Percentiles rank a stretch among this genome's conserved stretches.
Conservation (phyloP, 2,797 vertebrate species). For the Oceanodroma leucorhoa region DNA sequence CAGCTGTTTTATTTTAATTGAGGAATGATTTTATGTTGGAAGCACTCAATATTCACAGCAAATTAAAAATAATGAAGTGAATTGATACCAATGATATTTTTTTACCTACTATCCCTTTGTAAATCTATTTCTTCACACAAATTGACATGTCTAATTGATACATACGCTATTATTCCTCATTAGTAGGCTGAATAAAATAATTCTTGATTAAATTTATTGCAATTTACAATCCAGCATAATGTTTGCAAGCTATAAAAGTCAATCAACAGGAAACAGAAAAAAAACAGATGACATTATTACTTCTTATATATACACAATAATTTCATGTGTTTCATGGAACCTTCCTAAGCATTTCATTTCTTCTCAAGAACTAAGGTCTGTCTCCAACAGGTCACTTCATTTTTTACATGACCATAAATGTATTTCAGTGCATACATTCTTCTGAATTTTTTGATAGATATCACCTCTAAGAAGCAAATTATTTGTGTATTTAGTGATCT, state of each 20-base stretch:
- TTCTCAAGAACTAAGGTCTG: neutral
- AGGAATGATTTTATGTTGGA: conserved; percentile 79
- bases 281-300: conserved; percentile 69
- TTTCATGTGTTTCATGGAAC: neutral
- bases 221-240: conserved; percentile 82
- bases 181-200: conserved; percentile 82
- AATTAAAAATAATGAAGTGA: conserved; percentile 83
- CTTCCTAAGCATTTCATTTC: neutral
- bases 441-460: neutral
- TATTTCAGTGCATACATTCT: neutral
- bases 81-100: conserved; percentile 79
- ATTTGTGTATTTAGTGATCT: neutral
- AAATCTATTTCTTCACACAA: conserved; percentile 83
- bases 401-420: neutral
- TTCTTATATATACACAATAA: conserved; percentile 54
- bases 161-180: conserved; percentile 83
- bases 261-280: conserved; percentile 79
- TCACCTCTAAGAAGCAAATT: conserved; percentile 23
- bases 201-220: conserved; percentile 85
- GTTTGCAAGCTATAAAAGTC: conserved; percentile 83
- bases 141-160: conserved; percentile 85
- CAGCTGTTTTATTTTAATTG: conserved; percentile 81
- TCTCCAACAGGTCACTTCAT: neutral
- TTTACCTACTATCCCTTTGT: conserved; percentile 79
- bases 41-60: conserved; percentile 80